Base-by-base conservation (phyloP, 1,140 invertebrate species). In the Ptiloglossa arizonensis region DNA sequence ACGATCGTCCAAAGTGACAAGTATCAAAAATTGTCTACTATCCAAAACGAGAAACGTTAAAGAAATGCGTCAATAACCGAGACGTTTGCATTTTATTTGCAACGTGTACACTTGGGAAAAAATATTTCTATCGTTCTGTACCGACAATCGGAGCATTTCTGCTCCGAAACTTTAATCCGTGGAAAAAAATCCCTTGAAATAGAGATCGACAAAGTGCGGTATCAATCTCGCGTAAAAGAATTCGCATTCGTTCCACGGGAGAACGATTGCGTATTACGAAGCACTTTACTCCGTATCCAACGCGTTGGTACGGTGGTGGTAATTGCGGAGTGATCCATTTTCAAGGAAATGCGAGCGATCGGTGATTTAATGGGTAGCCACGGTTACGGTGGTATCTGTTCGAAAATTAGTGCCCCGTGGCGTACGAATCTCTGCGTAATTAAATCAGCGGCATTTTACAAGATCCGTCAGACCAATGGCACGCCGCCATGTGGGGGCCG, bases 381-480 rank as follows among this genome's bases (percentile, higher is more conserved):
- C 9, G 13, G 27, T 13, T 9, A n/a, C 44, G 52, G 56, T 22
- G 35, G 44, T 52, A 32, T 24, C 44, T 41, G 3, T 48, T 22
- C 9, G 29, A 54, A 64, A 9, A 64, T 80, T 32, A 44, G 32
- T 27, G 27, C 15, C 27, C 50, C 22, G 27, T 17, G 8, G 17
- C 13, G 22, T 3, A 24, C 6, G 32, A 50, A 46, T 50, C 6
- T 52, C 44, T 6, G 27, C 29, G 29, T 22, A 15, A 79, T 50
- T 41, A 8, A 56, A 72, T 41, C 44, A 50, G 44, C 22, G 57
- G 50, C 44, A n/a, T 69, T 79, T 69, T 41, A 13, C 44, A 22
- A 29, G 50, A 9, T 29, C 19, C 13, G 52, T 60, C 46, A 69
- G 38, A 24, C 5, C 11, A 22, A 64, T 60, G 54, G 52, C 66